Evolutionary conservation across 2,113 vertebrate genomes (phyloP).

Genomic region (Periophthalmus modestus): DNA sequence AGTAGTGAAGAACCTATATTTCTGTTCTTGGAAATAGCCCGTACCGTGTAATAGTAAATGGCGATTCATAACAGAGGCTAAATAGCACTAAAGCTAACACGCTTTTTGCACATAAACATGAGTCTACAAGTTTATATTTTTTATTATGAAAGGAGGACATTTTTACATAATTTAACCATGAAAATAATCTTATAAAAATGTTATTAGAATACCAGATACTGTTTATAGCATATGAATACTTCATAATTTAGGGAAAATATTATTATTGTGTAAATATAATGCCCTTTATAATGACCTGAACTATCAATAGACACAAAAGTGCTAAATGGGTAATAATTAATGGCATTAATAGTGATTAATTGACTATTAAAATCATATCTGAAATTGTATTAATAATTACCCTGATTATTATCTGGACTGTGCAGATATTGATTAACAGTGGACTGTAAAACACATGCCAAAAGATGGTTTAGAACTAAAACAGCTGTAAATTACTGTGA

Average conservation of each 20-base stretch:
- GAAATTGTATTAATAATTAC: background rate
- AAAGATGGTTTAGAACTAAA: no score
- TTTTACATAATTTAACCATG: no score
- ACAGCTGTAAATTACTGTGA: background rate
- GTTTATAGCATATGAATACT: background rate
- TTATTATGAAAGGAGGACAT: background rate
- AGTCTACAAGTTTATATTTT: background rate
- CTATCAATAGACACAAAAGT: no score
- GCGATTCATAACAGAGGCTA: slow-evolving; percentile 33
- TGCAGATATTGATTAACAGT: no score
- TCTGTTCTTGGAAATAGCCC: slow-evolving; percentile 56
- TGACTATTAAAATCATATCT: background rate
- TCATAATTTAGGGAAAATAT: background rate
- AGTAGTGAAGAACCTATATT: slow-evolving; percentile 2
- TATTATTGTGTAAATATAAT: background rate
- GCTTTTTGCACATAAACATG: background rate
- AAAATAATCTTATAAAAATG: background rate
- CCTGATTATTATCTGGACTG: background rate
- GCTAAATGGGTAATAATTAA: background rate
- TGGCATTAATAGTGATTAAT: no score
- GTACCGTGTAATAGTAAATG: slow-evolving; percentile 31
- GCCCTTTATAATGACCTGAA: background rate
- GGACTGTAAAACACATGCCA: no score
- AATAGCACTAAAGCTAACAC: slow-evolving; percentile 3
- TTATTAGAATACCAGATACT: background rate